phyloP scores from a whole-genome alignment of 2,888 invertebrate species.

The Brachyptera putata region DNA sequence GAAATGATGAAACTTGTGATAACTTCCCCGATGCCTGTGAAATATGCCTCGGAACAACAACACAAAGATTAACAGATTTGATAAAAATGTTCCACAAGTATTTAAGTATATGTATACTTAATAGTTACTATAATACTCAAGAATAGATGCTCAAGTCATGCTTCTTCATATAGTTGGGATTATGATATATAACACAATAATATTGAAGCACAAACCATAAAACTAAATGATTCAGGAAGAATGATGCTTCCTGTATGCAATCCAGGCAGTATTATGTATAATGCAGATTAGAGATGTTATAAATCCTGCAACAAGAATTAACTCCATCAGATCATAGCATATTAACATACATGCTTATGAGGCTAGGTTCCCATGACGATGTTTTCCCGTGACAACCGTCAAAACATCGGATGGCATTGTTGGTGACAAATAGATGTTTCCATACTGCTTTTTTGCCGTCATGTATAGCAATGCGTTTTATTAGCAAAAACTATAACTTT shows the following conservation, averaged over 20 bases:
- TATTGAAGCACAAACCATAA: slow-evolving; percentile 29
- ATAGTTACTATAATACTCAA: no score
- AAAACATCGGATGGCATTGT: no score
- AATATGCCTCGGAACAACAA: neutral
- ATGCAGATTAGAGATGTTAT: neutral
- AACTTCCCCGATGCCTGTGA: neutral
- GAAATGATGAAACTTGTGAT: neutral
- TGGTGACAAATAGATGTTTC: no score
- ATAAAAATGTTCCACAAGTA: slow-evolving; percentile 2
- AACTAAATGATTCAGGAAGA: slow-evolving; percentile 25
- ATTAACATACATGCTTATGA: no score
- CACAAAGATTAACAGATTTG: slow-evolving; percentile 8
- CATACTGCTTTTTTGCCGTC: no score
- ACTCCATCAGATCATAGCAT: no score
- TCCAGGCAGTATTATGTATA: slow-evolving; percentile 24
- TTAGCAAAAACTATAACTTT: no score
- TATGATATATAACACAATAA: slow-evolving; percentile 30
- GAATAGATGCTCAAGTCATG: slow-evolving; percentile 26
- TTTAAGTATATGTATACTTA: neutral
- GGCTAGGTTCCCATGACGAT: no score
- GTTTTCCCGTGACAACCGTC: no score
- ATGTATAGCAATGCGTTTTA: no score
- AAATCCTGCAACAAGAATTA: slow-evolving; percentile 22
- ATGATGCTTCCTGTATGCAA: slow-evolving; percentile 19
- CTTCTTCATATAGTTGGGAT: slow-evolving; percentile 20